Evolutionary conservation across 2,888 invertebrate genomes (phyloP).

Genomic region (Synergus itoensis): DNA sequence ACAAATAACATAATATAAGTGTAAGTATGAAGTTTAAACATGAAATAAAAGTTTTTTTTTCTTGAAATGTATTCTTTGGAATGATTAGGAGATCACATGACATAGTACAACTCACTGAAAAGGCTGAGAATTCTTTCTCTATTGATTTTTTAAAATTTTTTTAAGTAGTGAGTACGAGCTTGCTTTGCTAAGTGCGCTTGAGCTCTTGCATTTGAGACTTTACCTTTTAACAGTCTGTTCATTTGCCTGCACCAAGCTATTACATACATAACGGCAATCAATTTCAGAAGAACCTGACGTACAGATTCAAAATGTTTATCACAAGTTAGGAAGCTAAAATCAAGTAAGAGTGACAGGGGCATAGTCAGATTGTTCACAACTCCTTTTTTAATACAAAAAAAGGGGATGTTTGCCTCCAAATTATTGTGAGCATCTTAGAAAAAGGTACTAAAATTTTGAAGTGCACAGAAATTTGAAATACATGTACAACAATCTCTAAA

Average conservation of each 20-base stretch:
- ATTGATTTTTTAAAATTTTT: background rate
- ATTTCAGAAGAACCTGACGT: background rate
- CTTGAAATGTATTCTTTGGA: background rate
- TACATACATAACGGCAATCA: background rate
- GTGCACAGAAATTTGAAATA: background rate
- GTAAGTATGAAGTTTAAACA: no score
- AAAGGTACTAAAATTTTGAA: background rate
- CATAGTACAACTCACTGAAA: background rate
- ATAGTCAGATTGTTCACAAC: background rate
- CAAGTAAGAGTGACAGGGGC: background rate
- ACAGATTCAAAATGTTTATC: background rate
- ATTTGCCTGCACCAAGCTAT: background rate
- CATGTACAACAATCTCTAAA: background rate
- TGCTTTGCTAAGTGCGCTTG: background rate
- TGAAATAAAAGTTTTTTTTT: background rate
- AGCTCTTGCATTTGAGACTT: background rate
- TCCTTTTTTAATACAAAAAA: constrained; percentile 9
- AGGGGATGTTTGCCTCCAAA: background rate
- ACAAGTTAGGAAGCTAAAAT: background rate
- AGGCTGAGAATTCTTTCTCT: background rate
- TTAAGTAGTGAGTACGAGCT: background rate
- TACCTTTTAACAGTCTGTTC: background rate
- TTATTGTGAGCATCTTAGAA: background rate
- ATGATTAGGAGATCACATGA: background rate
- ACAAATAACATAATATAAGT: no score